Evolutionary conservation across 2,797 vertebrate species (phyloP), one percentile per base, ranked within the genome.

Genomic region (Sebastes umbrosus): DNA sequence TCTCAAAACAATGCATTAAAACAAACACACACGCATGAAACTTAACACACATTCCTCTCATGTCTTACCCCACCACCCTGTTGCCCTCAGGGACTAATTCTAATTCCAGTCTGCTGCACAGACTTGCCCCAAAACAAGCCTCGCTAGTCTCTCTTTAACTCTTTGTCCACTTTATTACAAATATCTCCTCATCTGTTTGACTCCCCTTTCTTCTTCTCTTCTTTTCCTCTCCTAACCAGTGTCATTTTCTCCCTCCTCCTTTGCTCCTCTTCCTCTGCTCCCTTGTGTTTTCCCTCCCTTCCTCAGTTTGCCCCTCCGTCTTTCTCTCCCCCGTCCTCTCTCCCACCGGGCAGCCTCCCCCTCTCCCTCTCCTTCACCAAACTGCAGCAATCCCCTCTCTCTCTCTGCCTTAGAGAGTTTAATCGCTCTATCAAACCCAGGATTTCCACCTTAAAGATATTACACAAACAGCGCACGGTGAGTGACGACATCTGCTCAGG

Each of bases 321-420:
- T 85, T 87, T 91, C 60, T 82, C 84, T 75, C 87, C 92, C 88
- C 93, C 90, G 24, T 75, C 87, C 72, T 57, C 84, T 69, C 79
- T 83, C 69, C 82, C 66, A 36, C 25, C 85, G 73, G 31, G 50
- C 58, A 34, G 67, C 25, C 77, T 68, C 73, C 75, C 90, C 82
- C 92, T 93, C 9, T 88, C 93, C 90, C 90, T 93, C 90, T 86
- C 88, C 14, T 90, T 88, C 93, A 92, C 92, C 84, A 94, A 93
- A 79, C 92, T 94, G 91, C 91, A 91, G 90, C 87, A 69, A 71
- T 91, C 94, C 88, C 90, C 94, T 25, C 90, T 94, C 87, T 92
- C 94, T 83, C 86, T 94, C 92, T 91, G 87, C 88, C 92, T 96
- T 87, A 94, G 90, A 57, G 94, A 96, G 88, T 94, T 96, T 80